A percentile compares a stretch with the other conserved stretches of the same genome.
phyloP scores from a whole-genome alignment of 2,113 vertebrate species.

The Limnothrissa miodon region DNA sequence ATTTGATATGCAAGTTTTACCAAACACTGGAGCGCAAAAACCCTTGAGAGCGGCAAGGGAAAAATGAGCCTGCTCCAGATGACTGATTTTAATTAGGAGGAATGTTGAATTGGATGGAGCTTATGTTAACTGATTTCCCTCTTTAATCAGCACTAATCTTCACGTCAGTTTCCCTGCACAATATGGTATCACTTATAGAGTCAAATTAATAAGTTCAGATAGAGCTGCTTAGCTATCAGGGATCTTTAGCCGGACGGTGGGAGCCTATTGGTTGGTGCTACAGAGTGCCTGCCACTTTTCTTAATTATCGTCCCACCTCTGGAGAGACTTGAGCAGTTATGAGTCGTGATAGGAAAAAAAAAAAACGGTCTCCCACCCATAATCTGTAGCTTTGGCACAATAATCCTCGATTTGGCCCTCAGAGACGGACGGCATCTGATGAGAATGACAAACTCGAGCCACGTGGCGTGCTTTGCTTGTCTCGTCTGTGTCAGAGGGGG shows the following conservation, averaged over 20 bases:
- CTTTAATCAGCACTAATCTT: constrained; percentile 84
- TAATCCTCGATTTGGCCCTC: constrained; percentile 32
- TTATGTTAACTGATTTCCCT: constrained; percentile 89
- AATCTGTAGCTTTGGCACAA: constrained; percentile 32
- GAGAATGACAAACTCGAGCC: background rate
- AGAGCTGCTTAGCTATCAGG: constrained; percentile 41
- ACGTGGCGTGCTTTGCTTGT: background rate
- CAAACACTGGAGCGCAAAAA: constrained; percentile 45
- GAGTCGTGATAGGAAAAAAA: constrained; percentile 24
- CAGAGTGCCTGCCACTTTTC: constrained; percentile 28
- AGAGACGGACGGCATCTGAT: background rate
- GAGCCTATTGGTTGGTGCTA: background rate
- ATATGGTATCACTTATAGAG: constrained; percentile 57
- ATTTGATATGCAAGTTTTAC: constrained; percentile 60
- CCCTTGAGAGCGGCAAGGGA: constrained; percentile 72
- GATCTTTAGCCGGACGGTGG: constrained; percentile 24
- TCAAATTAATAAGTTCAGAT: constrained; percentile 63
- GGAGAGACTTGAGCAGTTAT: constrained; percentile 16
- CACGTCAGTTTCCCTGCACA: constrained; percentile 63
- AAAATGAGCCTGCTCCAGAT: constrained; percentile 85
- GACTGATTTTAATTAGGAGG: constrained; percentile 96
- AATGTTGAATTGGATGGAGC: constrained; percentile 80
- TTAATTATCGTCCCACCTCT: constrained; percentile 52
- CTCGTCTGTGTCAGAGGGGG: background rate
- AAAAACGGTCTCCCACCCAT: constrained; percentile 28